Percentiles rank a stretch among this genome's conserved stretches.
Evolutionary conservation across 2,113 vertebrate species (phyloP).

Genomic region (Progne subis): DNA sequence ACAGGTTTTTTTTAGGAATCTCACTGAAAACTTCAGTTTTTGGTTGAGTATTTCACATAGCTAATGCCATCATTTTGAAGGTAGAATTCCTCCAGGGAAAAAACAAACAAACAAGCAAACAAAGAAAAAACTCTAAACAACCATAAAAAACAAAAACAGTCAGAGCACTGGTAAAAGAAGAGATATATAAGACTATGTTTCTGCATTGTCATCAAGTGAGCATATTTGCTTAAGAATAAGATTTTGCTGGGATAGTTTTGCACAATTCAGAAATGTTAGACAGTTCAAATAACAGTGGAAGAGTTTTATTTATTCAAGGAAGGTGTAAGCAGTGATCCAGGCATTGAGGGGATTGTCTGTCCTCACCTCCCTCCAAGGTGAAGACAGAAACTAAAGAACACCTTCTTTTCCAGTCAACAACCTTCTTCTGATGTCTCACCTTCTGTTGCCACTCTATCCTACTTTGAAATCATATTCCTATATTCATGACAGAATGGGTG

Average conservation of each 20-base stretch:
- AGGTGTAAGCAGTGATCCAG: rapidly evolving
- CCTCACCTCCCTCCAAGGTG: not conserved
- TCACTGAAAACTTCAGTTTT: not conserved
- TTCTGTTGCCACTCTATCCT: not conserved
- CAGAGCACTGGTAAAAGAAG: not conserved
- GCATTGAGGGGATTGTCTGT: not conserved
- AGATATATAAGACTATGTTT: not conserved
- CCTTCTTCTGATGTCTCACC: not conserved
- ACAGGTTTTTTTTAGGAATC: rapidly evolving
- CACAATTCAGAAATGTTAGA: not conserved
- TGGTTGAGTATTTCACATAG: not conserved
- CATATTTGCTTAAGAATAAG: not conserved
- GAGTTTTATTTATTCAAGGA: not conserved
- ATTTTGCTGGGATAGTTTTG: not conserved
- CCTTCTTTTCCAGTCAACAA: not conserved
- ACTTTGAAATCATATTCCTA: not conserved
- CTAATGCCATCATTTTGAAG: not conserved
- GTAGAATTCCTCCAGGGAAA: not conserved
- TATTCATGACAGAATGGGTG: not conserved
- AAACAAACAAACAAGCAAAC: not conserved
- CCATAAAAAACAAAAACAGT: no score
- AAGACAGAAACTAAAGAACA: not conserved
- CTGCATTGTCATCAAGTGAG: not conserved
- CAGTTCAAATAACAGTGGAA: not conserved
- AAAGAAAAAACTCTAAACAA: no score